A percentile compares a stretch with the other conserved stretches of the same genome.
Evolutionary conservation across 2,888 invertebrate species (phyloP).

Genomic region (Mythimna lalbum): DNA sequence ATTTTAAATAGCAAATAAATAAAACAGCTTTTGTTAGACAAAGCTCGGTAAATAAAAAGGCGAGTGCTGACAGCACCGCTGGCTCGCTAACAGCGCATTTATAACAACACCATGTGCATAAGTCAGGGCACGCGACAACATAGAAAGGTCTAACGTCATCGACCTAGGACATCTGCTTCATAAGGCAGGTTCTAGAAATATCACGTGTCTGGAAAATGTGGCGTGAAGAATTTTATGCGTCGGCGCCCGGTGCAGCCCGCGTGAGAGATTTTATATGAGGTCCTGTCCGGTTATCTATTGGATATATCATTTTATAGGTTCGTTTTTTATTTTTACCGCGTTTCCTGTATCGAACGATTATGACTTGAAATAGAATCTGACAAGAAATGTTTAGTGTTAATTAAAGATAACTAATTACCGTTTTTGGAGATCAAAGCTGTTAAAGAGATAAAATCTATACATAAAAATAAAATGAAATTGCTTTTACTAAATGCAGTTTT

Average conservation of each 20-base stretch:
- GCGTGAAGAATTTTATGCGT: slow-evolving; percentile 57
- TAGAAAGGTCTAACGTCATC: slow-evolving; percentile 87
- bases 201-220: slow-evolving; percentile 58
- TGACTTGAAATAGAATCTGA: slow-evolving; percentile 3
- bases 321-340: slow-evolving; percentile 24
- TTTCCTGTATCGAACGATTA: slow-evolving; percentile 21
- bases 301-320: slow-evolving; percentile 24
- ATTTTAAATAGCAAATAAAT: slow-evolving; percentile 27
- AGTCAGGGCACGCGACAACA: slow-evolving; percentile 79
- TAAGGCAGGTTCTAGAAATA: slow-evolving; percentile 66
- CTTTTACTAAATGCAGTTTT: no score
- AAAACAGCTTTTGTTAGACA: slow-evolving; percentile 61
- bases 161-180: slow-evolving; percentile 84
- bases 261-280: slow-evolving; percentile 53
- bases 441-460: not conserved
- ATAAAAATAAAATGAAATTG: no score
- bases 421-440: not conserved
- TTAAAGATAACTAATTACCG: no score
- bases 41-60: slow-evolving; percentile 66
- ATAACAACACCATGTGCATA: slow-evolving; percentile 74
- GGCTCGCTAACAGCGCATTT: slow-evolving; percentile 67
- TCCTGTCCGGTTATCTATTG: slow-evolving; percentile 42
- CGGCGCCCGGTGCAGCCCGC: slow-evolving; percentile 51
- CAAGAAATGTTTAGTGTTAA: no score
- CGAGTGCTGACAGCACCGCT: slow-evolving; percentile 73